These are phyloP conservation scores for Arothron firmamentum DNA, from an alignment of 2,113 vertebrate species.

Conservation along the genomic window DNA sequence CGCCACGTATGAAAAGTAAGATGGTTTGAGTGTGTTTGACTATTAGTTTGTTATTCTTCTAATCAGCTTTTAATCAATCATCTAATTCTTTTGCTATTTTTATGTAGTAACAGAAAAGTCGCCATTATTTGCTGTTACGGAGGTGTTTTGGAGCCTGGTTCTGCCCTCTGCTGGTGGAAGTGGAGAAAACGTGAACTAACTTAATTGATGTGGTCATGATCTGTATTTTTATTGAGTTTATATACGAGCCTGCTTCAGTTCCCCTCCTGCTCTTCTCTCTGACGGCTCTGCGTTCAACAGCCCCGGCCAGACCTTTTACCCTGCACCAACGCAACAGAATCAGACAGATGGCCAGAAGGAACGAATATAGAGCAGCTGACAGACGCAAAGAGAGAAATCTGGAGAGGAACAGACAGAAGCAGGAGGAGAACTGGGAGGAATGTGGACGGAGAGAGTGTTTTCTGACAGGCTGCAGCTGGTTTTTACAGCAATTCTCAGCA, in stretches of 20 bases:
- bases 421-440: not conserved
- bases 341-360: conserved; percentile 19
- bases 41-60: no score
- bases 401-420: conserved; percentile 7
- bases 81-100: no score
- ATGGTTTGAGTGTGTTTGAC: not conserved
- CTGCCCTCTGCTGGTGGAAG: no score
- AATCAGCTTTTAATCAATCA: no score
- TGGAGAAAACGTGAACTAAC: no score
- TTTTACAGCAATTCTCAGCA: conserved; percentile 11
- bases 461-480: conserved; percentile 41
- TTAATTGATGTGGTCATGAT: no score
- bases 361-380: conserved; percentile 1
- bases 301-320: conserved; percentile 14
- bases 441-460: conserved; percentile 22
- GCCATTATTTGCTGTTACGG: no score
- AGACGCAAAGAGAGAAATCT: conserved; percentile 6
- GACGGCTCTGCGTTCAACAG: conserved; percentile 25
- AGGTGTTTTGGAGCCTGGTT: no score
- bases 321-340: conserved; percentile 19
- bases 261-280: not conserved
- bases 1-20: conserved; percentile 92
- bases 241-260: no score
- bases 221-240: no score
- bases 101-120: no score